A percentile compares a stretch with the other conserved stretches of the same genome.
Conservation (phyloP, 1,140 invertebrate species). For the Lepidostoma basale region DNA sequence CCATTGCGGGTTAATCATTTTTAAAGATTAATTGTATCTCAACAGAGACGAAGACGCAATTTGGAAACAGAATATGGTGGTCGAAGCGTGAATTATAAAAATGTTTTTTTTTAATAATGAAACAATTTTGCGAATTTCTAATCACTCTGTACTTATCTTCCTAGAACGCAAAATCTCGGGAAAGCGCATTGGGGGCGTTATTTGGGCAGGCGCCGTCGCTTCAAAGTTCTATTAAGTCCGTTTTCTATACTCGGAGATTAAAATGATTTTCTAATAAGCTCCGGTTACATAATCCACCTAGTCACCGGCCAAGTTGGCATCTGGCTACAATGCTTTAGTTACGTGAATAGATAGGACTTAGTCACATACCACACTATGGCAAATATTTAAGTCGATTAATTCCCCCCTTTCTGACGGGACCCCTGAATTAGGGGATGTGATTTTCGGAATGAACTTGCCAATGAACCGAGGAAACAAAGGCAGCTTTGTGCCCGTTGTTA, state of each 20-base stretch:
- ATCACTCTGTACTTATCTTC: too few relatives aligned
- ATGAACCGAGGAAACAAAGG: background rate
- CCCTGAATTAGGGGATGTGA: background rate
- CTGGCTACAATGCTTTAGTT: background rate
- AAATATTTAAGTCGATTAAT: conserved; percentile 1
- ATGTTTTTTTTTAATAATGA: too few relatives aligned
- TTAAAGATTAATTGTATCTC: too few relatives aligned
- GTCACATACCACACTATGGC: background rate
- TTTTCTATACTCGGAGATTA: background rate
- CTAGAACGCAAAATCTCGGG: too few relatives aligned
- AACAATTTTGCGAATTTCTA: too few relatives aligned
- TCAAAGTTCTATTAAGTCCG: background rate
- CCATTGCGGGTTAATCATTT: too few relatives aligned
- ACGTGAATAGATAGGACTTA: background rate
- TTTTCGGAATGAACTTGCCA: background rate
- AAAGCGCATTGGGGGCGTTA: too few relatives aligned
- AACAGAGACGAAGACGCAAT: too few relatives aligned
- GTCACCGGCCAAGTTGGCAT: background rate
- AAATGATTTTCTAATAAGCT: background rate
- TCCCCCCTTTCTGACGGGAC: background rate
- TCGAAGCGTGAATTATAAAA: too few relatives aligned
- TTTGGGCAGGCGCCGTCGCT: too few relatives aligned
- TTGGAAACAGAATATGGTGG: too few relatives aligned
- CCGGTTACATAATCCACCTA: background rate
- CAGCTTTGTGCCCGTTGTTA: too few relatives aligned